phyloP scores from a whole-genome alignment of 2,113 vertebrate genomes.

The Clupea harengus region DNA sequence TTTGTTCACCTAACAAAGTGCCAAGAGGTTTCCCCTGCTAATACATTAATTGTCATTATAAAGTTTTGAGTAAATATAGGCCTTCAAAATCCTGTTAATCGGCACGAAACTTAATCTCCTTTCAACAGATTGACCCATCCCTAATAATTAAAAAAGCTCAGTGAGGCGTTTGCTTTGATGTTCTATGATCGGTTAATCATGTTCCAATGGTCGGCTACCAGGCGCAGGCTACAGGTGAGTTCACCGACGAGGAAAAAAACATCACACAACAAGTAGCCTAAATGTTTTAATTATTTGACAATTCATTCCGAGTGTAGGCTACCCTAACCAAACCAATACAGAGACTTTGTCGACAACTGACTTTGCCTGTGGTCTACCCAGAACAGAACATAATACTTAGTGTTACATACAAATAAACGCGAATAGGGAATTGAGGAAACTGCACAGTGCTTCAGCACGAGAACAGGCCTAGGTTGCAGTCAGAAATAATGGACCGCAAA shows the following conservation, averaged over 20 bases:
- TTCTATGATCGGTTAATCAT: not conserved
- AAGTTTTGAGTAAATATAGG: not conserved
- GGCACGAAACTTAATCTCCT: not conserved
- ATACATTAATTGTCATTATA: not conserved
- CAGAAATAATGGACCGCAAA: constrained; percentile 25
- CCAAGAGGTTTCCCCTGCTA: too few relatives aligned
- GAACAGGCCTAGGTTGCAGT: constrained; percentile 43
- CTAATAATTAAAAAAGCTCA: not conserved
- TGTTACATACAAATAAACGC: not conserved
- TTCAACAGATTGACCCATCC: not conserved
- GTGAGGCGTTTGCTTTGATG: not conserved
- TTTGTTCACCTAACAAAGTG: not conserved
- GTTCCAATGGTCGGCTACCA: not conserved
- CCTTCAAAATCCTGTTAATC: not conserved
- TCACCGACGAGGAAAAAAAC: not conserved
- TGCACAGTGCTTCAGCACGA: not conserved
- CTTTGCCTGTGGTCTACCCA: not conserved
- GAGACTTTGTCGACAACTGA: not conserved
- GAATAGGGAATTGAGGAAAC: not conserved
- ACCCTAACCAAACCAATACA: not conserved
- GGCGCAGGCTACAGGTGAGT: constrained; percentile 43
- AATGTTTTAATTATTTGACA: not conserved
- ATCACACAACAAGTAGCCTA: not conserved
- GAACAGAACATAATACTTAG: not conserved
- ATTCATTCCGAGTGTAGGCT: not conserved